Conservation (phyloP, 1,140 invertebrate species). For the Eumeta japonica region DNA sequence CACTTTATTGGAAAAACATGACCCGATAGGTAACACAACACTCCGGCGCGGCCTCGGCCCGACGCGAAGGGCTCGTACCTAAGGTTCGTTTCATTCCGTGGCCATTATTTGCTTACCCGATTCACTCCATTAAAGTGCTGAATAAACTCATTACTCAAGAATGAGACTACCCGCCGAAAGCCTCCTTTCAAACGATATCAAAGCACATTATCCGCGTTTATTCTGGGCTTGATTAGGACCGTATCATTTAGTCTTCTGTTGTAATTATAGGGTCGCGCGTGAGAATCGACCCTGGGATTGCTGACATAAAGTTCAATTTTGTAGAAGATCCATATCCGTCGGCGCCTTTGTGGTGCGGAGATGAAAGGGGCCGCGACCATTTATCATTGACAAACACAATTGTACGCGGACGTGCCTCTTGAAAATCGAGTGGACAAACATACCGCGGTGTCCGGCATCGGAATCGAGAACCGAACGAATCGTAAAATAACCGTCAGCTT, state of each 20-base stretch:
- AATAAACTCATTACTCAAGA: slow-evolving; percentile 54
- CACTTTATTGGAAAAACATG: too few relatives aligned
- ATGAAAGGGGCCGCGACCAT: slow-evolving; percentile 52
- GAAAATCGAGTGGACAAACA: slow-evolving; percentile 51
- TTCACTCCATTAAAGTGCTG: slow-evolving; percentile 51
- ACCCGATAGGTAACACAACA: too few relatives aligned
- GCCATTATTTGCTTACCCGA: slow-evolving; percentile 51
- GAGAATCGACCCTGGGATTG: slow-evolving; percentile 12
- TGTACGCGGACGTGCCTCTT: slow-evolving; percentile 45
- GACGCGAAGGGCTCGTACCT: too few relatives aligned
- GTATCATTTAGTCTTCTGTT: slow-evolving; percentile 53
- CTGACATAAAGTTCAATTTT: slow-evolving; percentile 17
- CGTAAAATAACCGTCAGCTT: too few relatives aligned
- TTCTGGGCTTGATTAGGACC: slow-evolving; percentile 53
- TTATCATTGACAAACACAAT: slow-evolving; percentile 57
- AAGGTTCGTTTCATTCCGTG: too few relatives aligned
- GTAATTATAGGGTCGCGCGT: slow-evolving; percentile 37
- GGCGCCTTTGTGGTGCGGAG: slow-evolving; percentile 44
- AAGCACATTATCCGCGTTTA: slow-evolving; percentile 52
- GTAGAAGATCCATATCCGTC: slow-evolving; percentile 13
- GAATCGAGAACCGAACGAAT: too few relatives aligned
- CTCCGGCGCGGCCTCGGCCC: too few relatives aligned
- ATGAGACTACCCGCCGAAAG: slow-evolving; percentile 49
- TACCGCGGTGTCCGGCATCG: slow-evolving; percentile 35
- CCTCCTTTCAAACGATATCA: slow-evolving; percentile 51